Evolutionary conservation across 2,113 vertebrate genomes (phyloP).

Genomic region (Rattus rattus): DNA sequence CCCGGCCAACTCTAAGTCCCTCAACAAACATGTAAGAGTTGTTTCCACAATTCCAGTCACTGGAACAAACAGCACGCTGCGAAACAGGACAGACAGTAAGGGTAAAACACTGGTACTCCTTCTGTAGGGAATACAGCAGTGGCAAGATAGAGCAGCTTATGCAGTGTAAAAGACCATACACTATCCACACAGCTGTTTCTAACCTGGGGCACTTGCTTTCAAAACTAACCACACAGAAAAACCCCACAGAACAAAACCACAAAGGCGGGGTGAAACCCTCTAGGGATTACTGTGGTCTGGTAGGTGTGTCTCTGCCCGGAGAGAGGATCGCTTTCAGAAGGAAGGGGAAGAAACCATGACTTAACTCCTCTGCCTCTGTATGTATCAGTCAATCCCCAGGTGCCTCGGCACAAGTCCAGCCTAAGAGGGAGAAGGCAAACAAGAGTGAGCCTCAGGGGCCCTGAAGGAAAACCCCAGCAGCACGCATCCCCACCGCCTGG

Average conservation of each 20-base stretch:
- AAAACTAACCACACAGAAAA: neutral
- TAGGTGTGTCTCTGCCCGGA: neutral
- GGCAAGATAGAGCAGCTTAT: accelerated
- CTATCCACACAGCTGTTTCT: neutral
- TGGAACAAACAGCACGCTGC: neutral
- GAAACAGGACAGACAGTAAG: neutral
- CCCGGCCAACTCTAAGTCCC: neutral
- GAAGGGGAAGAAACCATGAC: neutral
- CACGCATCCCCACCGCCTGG: no score
- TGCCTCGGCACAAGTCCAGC: neutral
- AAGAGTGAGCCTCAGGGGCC: neutral
- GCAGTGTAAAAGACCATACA: neutral
- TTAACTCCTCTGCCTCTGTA: neutral
- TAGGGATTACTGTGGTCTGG: neutral
- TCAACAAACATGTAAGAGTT: neutral
- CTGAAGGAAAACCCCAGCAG: neutral
- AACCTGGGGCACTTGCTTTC: neutral
- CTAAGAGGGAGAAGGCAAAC: neutral
- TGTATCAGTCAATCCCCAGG: neutral
- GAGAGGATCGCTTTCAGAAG: conserved; percentile 46
- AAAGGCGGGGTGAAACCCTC: neutral
- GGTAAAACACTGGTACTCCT: neutral
- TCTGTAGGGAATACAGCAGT: neutral
- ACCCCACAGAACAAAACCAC: conserved; percentile 52
- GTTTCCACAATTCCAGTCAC: neutral